Base-by-base conservation (phyloP, 64 coral and sea anemone genomes). In the Montipora efflorescens region DNA sequence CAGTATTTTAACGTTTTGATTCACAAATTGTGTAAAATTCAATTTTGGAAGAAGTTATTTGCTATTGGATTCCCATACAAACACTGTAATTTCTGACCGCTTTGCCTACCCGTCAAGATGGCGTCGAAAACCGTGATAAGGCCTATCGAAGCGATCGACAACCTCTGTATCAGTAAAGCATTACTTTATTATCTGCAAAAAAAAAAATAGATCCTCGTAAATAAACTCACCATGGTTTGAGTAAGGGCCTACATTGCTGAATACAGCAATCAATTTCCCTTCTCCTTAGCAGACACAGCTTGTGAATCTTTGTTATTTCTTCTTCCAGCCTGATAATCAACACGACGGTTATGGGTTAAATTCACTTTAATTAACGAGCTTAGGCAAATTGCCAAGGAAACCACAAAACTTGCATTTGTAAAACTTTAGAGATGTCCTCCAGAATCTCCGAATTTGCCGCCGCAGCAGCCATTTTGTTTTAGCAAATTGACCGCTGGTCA, bases 191-290 rank as follows among this genome's bases (percentile, higher is more conserved):
- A 2, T 22, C 8, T 59, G 8, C 19, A 16, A 20, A 61, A 25
- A 25, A 23, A 23, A 3, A 18, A 18, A 14, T 21, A 36, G 3
- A 62, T 36, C 52, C 23, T 20, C 2, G 18, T 21, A 80, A 21
- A 55, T 43, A 11, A 21, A 51, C 82, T 5, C 20, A 86, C 82
- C 82, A 86, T 20, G 82, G 82, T 50, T 86, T 86, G 59, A 86
- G 64, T 16, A 86, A 45, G 18, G 49, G 6, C 13, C 82, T 62
- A 15, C 82, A 71, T 71, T 86, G 82, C 44, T 72, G 64, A 86
- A 86, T 59, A 47, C 47, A 86, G 47, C 82, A 86, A 50, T 86
- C 82, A 10, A 64, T 86, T 86, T 86, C 82, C 66, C 14, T 48
- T 86, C 82, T 48, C 50, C 82, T 70, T 10, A 18, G 66, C 82